phyloP scores from a whole-genome alignment of 35 echinoderm and acorn worm species.

The Ophiothrix spiculata region DNA sequence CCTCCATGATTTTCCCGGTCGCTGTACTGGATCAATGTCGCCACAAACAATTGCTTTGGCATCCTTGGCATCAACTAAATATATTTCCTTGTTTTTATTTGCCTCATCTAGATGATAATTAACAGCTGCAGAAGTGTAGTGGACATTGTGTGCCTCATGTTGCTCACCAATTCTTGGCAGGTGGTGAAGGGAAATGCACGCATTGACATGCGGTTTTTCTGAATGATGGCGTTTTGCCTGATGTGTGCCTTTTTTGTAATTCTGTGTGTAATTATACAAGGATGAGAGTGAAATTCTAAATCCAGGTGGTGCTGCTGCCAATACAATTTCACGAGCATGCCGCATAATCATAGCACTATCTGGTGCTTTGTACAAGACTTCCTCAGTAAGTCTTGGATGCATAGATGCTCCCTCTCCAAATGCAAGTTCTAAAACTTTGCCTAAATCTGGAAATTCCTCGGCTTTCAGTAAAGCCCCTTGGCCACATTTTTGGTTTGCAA shows the following conservation, averaged over 20 bases:
- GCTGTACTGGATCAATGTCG: background rate
- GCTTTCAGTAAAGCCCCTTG: no score
- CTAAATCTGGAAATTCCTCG: no score
- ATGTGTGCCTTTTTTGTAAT: background rate
- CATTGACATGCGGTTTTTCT: background rate
- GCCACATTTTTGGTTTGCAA: no score
- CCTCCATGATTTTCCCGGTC: background rate
- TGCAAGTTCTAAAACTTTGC: no score
- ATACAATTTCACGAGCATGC: no score
- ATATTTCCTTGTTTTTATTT: background rate
- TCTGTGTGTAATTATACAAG: background rate
- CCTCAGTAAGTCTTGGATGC: no score
- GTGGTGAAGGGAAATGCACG: background rate
- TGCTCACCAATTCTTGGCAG: background rate
- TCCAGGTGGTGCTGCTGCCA: background rate
- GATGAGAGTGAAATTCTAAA: background rate
- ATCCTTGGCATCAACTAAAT: background rate
- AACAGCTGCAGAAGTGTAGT: background rate
- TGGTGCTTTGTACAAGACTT: no score
- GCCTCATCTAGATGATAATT: background rate
- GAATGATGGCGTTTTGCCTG: background rate
- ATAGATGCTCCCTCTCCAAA: no score
- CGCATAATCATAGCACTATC: no score
- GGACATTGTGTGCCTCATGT: background rate
- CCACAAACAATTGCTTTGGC: background rate